A percentile compares a stretch with the other conserved stretches of the same genome.
phyloP scores from a whole-genome alignment of 2,797 vertebrate genomes.

The Masticophis lateralis region DNA sequence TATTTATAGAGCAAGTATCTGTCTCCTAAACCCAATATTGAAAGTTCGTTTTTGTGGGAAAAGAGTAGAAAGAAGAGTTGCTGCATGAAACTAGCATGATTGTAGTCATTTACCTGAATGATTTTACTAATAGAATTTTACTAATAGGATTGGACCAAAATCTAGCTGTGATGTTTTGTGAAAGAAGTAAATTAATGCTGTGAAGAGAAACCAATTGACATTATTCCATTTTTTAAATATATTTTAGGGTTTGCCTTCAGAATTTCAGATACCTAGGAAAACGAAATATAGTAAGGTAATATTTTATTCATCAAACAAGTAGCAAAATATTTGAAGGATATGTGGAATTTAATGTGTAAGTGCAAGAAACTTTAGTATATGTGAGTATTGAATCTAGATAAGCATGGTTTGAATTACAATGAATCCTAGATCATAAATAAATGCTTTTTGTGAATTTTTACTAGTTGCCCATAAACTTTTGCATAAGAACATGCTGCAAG shows the following conservation, averaged over 20 bases:
- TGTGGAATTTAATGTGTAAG: background rate
- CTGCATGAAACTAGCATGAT: background rate
- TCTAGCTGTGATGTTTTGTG: background rate
- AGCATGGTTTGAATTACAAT: background rate
- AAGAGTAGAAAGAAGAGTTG: background rate
- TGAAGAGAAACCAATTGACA: background rate
- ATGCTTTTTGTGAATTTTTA: background rate
- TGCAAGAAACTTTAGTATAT: background rate
- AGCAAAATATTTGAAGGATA: background rate
- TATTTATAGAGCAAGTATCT: background rate
- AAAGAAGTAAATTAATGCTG: background rate
- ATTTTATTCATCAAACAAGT: constrained; percentile 19
- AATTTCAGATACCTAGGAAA: constrained; percentile 97
- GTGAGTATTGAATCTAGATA: background rate
- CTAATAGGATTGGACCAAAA: background rate
- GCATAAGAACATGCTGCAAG: background rate
- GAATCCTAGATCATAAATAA: background rate
- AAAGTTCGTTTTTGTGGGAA: background rate
- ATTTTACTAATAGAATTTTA: background rate
- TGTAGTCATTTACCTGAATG: background rate
- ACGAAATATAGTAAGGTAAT: constrained; percentile 94
- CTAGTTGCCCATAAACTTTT: background rate
- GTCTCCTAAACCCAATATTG: background rate
- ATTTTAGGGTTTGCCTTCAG: constrained; percentile 91
- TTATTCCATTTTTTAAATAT: background rate